phyloP scores from a whole-genome alignment of 2,888 invertebrate species.

The Hemithea aestivaria region DNA sequence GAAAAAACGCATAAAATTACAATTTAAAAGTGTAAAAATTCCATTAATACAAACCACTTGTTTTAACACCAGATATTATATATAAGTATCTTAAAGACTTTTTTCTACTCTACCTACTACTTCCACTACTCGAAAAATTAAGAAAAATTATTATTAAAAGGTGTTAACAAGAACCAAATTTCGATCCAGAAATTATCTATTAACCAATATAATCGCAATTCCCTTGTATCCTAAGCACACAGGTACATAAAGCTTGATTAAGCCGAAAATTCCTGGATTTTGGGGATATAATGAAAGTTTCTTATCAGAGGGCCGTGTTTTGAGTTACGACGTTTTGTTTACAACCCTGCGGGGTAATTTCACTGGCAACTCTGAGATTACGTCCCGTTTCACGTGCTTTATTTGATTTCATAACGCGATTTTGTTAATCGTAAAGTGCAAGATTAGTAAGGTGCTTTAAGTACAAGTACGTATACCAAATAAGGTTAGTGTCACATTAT shows the following conservation, averaged over 20 bases:
- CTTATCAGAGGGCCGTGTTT: constrained; percentile 73
- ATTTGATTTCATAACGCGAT: neutral
- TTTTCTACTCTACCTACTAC: too few species aligned
- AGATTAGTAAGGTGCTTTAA: too few species aligned
- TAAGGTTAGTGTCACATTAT: too few species aligned
- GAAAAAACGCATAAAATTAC: too few species aligned
- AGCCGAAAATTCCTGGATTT: constrained; percentile 64
- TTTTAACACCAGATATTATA: too few species aligned
- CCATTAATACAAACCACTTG: too few species aligned
- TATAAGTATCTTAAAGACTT: too few species aligned
- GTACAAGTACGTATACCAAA: too few species aligned
- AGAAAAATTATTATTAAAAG: too few species aligned
- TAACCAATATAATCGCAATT: constrained; percentile 66
- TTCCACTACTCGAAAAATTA: too few species aligned
- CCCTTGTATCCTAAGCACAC: constrained; percentile 55
- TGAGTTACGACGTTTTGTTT: constrained; percentile 67
- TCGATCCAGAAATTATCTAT: constrained; percentile 53
- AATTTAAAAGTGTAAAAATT: too few species aligned
- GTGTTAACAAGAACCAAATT: constrained; percentile 40
- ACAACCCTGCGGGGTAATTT: constrained; percentile 31
- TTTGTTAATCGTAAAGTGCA: too few species aligned
- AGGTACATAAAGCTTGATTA: constrained; percentile 72
- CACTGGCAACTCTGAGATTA: constrained; percentile 21
- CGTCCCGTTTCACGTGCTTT: constrained; percentile 14
- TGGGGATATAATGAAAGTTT: constrained; percentile 74